Evolutionary conservation across 1,140 invertebrate species (phyloP), one percentile per base, ranked within the genome.

Genomic region (Drosophila hydei): DNA sequence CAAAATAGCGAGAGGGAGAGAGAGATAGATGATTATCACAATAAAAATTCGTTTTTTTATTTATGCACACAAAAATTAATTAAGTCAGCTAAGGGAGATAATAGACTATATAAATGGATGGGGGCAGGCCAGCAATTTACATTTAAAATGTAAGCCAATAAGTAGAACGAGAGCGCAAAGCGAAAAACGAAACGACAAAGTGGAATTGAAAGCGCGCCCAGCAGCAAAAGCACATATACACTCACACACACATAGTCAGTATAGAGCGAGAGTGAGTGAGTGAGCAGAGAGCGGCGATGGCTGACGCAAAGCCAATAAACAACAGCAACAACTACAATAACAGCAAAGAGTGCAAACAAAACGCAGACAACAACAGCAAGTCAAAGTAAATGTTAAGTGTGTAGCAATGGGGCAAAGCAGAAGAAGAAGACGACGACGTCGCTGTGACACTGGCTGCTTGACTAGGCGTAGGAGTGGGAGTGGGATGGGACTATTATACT

Each of bases 121-220:
- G 38, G 8, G 69, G 36, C 45, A 23, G 63, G 21, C 59, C n/a
- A 60, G 58, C 56, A 75, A 75, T 81, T 73, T 81, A 61, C 63
- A 74, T 81, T 61, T 62, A 58, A 80, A 83, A 81, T 77, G 78
- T 81, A 69, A 70, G 78, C 79, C 69, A 80, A 80, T 63, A 73
- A 68, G 63, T 59, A 50, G 54, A 76, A 51, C 27, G 51, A 47
- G 56, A 56, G 12, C 40, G 14, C 51, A 63, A 70, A 73, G 30
- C 71, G 16, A 71, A 36, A 54, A 58, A 59, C 51, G 25, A 55
- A 77, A 63, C 40, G 45, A 71, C 48, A 52, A 64, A 61, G 16
- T 60, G 47, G 23, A 16, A 59, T 19, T 59, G 16, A 59, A 60
- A 60, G 45, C 16, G 30, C 21, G 30, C 18, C n/a, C 45, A 60